phyloP scores from a whole-genome alignment of 2,888 invertebrate genomes.

The Habrosyne pyritoides region DNA sequence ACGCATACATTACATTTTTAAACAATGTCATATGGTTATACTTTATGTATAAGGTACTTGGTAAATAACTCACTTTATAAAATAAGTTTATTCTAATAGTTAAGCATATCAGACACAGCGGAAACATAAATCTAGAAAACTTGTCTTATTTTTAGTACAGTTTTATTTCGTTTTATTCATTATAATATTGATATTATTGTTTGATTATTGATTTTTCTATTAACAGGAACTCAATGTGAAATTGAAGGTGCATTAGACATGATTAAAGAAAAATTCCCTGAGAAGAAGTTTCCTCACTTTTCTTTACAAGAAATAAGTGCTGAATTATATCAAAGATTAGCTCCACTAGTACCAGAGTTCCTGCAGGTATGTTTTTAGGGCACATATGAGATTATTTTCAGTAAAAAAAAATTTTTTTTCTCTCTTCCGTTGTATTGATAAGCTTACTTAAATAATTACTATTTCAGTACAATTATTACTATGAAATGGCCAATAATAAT shows the following conservation, averaged over 20 bases:
- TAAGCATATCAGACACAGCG: too few species aligned
- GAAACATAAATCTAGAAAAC: conserved; percentile 8
- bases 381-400: conserved; percentile 5
- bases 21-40: too few species aligned
- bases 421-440: too few species aligned
- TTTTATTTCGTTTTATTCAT: conserved; percentile 9
- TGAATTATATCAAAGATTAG: conserved; percentile 77
- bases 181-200: conserved; percentile 5
- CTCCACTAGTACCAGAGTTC: conserved; percentile 81
- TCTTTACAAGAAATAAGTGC: conserved; percentile 86
- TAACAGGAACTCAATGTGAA: conserved; percentile 87
- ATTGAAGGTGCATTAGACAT: conserved; percentile 92
- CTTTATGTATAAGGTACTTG: too few species aligned
- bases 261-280: conserved; percentile 93
- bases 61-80: too few species aligned
- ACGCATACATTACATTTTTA: background rate
- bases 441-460: too few species aligned
- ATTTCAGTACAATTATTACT: too few species aligned
- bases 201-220: conserved; percentile 17
- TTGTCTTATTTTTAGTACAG: too few species aligned
- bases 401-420: too few species aligned
- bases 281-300: conserved; percentile 90
- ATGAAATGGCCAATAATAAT: too few species aligned
- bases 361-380: conserved; percentile 76
- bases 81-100: too few species aligned